phyloP scores from a whole-genome alignment of 2,113 vertebrate genomes.

The Antigone vipio region DNA sequence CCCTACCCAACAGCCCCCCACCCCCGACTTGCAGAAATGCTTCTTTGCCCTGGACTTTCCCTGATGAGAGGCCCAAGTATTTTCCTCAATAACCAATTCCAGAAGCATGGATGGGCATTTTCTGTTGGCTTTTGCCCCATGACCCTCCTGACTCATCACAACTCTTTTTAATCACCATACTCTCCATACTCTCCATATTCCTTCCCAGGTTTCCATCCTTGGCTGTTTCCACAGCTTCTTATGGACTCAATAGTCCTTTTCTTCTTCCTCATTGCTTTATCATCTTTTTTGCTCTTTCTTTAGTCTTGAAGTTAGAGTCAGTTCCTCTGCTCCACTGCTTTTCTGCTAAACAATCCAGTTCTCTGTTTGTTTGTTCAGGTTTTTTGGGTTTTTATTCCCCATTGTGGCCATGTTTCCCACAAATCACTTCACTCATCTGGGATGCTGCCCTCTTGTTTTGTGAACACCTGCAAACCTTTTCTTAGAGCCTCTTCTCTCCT shows the following conservation, averaged over 20 bases:
- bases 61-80: not conserved
- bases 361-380: not conserved
- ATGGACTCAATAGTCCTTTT: not conserved
- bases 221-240: not conserved
- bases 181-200: not conserved
- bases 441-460: not conserved
- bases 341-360: not conserved
- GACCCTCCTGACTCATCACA: not conserved
- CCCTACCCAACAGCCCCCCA: not conserved
- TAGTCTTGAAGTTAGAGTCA: not conserved
- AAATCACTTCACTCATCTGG: not conserved
- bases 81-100: not conserved
- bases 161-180: not conserved
- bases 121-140: not conserved
- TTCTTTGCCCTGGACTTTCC: not conserved
- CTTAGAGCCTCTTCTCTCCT: not conserved
- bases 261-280: not conserved
- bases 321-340: not conserved
- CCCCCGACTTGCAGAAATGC: not conserved
- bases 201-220: not conserved
- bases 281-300: not conserved
- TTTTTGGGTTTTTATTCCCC: not conserved
- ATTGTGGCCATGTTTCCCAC: not conserved
- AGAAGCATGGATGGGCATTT: not conserved
- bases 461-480: not conserved